These are phyloP conservation scores for Amazona finschi DNA, from an alignment of 2,797 vertebrate species.

Conservation along the genomic window DNA sequence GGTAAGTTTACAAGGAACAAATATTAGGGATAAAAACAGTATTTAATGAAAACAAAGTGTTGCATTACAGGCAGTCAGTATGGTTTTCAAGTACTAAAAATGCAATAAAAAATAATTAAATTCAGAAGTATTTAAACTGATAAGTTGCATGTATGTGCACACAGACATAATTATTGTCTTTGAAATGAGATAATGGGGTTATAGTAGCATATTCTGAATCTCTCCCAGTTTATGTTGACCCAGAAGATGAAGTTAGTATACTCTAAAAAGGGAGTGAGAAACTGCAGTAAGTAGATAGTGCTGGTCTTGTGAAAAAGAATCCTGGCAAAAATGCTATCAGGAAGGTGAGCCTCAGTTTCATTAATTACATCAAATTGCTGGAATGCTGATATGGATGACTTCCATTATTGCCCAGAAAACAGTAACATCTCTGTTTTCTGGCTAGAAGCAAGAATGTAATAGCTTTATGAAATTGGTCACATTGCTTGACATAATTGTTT, in stretches of 20 bases:
- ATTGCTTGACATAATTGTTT: not conserved
- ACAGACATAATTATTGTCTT: not conserved
- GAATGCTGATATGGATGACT: not conserved
- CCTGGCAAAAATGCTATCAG: not conserved
- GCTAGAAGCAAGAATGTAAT: not conserved
- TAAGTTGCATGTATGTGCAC: not conserved
- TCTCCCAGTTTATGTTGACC: not conserved
- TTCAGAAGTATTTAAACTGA: not conserved
- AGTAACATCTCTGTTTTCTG: not conserved
- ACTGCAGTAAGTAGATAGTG: not conserved
- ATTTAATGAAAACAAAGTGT: not conserved
- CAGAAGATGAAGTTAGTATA: not conserved
- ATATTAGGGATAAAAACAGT: not conserved
- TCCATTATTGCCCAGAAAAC: not conserved
- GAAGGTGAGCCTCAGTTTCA: not conserved
- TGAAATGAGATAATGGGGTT: not conserved
- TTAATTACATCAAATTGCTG: not conserved
- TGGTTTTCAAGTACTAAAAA: slow-evolving; percentile 32
- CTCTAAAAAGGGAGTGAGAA: not conserved
- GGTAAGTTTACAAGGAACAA: not conserved
- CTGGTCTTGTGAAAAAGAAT: not conserved
- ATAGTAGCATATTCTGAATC: not conserved
- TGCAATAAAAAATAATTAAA: not conserved
- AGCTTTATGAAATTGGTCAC: not conserved
- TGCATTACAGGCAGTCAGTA: not conserved